Evolutionary conservation across 2,888 invertebrate genomes (phyloP), one percentile per base, ranked within the genome.

Genomic region (Calliopum simillimum): DNA sequence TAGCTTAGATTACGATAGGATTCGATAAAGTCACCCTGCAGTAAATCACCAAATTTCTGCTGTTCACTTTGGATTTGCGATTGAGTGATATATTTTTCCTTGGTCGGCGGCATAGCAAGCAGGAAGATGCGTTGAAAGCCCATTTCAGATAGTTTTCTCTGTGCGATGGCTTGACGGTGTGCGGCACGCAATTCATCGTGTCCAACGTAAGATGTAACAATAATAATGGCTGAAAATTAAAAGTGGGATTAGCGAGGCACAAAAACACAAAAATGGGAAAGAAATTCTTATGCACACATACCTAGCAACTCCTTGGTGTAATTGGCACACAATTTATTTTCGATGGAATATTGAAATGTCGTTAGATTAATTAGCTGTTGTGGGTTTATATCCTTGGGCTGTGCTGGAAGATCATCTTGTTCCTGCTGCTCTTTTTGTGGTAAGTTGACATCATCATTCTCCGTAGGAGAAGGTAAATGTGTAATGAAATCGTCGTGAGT

Each of bases 1-100:
- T 91, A 91, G 3, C 94, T 94, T n/a, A 95, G 85, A 84, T 95
- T 94, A 78, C 90, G 88, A 78, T 95, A 95, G 58, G 92, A 90
- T 86, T 95, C 95, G 2, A 87, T 70, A 80, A 95, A 95, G 77
- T 90, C 90, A 5, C 94, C 94, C 86, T 94, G 94, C 13, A 94
- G 81, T 21, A 94, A 87, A 78, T 94, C 94, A 4, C 89, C 88
- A 83, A 90, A 92, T 61, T 88, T 86, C 33, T 86, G 79, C 73
- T 89, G 89, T 82, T 95, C 94, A 79, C 90, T 87, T 51, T 84
- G 77, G 67, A 93, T 82, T 23, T 90, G 88, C 8, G 85, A 80
- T 84, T 93, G 92, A 0, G 86, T 86, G 23, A 85, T 81, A 64
- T 85, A 88, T 51, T 87, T 88, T 77, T 90, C 90, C 1, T 80